Base-by-base conservation (phyloP, 2,797 vertebrate genomes). In the Macropus fuliginosus region DNA sequence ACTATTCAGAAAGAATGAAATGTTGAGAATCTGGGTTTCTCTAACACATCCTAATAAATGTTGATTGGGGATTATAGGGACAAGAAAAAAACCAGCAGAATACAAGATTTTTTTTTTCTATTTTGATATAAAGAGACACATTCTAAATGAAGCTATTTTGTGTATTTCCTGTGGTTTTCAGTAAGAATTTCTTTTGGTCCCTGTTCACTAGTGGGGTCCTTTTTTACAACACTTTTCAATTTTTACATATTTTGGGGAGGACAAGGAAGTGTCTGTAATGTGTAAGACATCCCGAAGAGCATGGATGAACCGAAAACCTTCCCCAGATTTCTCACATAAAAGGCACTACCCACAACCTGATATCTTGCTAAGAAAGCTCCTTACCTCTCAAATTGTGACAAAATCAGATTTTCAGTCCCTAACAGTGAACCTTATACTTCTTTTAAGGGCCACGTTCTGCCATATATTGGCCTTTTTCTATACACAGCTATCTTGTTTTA, bases 131-230 rank as follows among this genome's bases (percentile, higher is more conserved):
- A 59, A 31, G 24, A 28, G 28, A 31, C 29, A 59, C 29, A 13
- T 0, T 9, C 13, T 54, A 40, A 92, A 14, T 34, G 28, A 54
- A 40, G 50, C 40, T 28, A 92, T 29, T 90, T 16, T 31, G n/a
- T 55, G 27, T 55, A 50, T 90, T 94, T 18, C 46, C 21, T 81
- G 31, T 31, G 91, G 54, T 29, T 94, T 62, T 92, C 91, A 95
- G 28, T 91, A 57, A 74, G 59, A 92, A 55, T 46, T 89, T 66
- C 74, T 55, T 54, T 54, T 29, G 46, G 56, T 89, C 59, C 34
- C 34, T 56, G 34, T 62, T 93, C 62, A 52, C 56, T 11, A 52
- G 81, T 87, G 11, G 56, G 56, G 59, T 55, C 57, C 91, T 46
- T 29, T 2, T 93, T 93, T 52, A 8, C 18, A 74, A 46, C 24